These are phyloP conservation scores for Cebidichthys violaceus DNA, from an alignment of 2,113 vertebrate species.

Conservation along the genomic window DNA sequence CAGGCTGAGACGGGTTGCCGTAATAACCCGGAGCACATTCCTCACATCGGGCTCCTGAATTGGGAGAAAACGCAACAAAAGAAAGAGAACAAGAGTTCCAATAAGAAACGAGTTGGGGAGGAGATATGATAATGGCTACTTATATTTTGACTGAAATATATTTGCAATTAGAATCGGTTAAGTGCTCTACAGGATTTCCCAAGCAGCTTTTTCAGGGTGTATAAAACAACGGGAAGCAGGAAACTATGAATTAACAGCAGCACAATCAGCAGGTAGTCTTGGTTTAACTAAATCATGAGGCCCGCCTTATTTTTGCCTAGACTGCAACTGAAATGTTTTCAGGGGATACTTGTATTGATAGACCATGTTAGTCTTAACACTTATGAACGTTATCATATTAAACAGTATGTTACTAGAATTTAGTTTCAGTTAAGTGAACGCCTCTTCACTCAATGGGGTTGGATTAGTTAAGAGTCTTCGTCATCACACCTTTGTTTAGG, in stretches of 20 bases:
- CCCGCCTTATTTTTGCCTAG: background rate
- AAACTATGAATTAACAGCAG: constrained; percentile 4
- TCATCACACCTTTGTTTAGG: constrained; percentile 10
- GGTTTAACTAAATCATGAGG: background rate
- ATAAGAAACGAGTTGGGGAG: background rate
- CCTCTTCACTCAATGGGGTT: constrained; percentile 24
- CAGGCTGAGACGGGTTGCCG: constrained; percentile 89
- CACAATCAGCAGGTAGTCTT: background rate
- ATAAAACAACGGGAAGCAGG: constrained; percentile 18
- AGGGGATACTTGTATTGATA: constrained; percentile 4
- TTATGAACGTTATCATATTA: constrained; percentile 14
- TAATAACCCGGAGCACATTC: constrained; percentile 95
- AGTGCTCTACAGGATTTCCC: background rate
- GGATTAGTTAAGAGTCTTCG: constrained; percentile 35
- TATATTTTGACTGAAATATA: background rate
- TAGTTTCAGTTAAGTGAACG: constrained; percentile 29
- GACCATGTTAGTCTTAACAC: constrained; percentile 29
- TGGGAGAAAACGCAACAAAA: constrained; percentile 1
- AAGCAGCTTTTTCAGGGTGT: constrained; percentile 6
- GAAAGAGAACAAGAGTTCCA: background rate
- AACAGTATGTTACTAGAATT: constrained; percentile 9
- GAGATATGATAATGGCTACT: background rate
- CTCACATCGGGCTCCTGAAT: constrained; percentile 89
- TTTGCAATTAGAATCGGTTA: background rate
- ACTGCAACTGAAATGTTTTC: background rate